Evolutionary conservation across 2,797 vertebrate species (phyloP).

Genomic region (Sciaenops ocellatus): DNA sequence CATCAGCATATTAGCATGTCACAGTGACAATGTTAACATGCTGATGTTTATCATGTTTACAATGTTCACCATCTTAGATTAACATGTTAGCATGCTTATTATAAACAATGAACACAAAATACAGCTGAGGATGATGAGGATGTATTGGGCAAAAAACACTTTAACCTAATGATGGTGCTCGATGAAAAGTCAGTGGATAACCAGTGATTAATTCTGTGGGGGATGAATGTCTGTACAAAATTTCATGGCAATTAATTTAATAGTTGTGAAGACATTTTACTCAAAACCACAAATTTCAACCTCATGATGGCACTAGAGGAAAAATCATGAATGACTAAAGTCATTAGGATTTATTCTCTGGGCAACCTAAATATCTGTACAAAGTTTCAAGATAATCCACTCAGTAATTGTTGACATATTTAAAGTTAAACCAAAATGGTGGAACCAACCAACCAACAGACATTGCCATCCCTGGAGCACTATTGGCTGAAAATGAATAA

Average conservation of each 20-base stretch:
- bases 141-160: background rate
- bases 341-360: background rate
- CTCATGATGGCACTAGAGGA: background rate
- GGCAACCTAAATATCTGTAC: background rate
- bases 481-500: background rate
- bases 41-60: background rate
- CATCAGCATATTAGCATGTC: background rate
- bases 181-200: background rate
- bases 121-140: background rate
- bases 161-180: background rate
- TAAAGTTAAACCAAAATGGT: background rate
- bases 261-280: background rate
- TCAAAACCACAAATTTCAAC: background rate
- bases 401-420: background rate
- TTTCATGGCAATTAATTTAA: background rate
- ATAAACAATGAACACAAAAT: background rate
- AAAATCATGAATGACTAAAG: background rate
- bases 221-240: background rate
- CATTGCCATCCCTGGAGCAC: background rate
- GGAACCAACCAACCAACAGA: background rate
- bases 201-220: background rate
- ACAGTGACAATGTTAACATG: background rate
- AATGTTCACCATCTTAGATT: background rate
- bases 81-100: background rate
- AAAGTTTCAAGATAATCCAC: background rate